Conservation (phyloP, 2,888 invertebrate species). For the Pimpla rufipes region DNA sequence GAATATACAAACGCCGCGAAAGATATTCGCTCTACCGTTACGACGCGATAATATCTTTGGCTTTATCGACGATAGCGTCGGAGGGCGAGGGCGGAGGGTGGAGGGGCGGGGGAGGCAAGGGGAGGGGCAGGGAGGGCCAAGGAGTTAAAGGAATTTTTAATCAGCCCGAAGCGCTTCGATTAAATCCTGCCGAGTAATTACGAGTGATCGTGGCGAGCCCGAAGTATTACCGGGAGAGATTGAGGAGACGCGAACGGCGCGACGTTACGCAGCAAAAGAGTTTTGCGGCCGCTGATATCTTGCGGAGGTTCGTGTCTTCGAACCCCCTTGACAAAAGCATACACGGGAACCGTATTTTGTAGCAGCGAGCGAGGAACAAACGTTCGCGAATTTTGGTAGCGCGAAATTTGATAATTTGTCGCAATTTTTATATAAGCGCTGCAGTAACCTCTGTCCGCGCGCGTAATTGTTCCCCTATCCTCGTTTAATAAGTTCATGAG, state of each 20-base stretch:
- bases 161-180: slow-evolving; percentile 79
- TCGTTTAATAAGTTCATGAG: no score
- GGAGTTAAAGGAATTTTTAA: slow-evolving; percentile 80
- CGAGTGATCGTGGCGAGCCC: slow-evolving; percentile 54
- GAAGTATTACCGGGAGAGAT: slow-evolving; percentile 22
- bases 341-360: neutral
- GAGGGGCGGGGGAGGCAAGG: slow-evolving; percentile 44
- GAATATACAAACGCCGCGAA: slow-evolving; percentile 9
- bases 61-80: slow-evolving; percentile 57
- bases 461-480: no score
- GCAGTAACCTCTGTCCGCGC: no score
- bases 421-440: no score
- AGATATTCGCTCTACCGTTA: slow-evolving; percentile 72
- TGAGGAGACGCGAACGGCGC: slow-evolving; percentile 40
- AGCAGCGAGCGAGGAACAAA: neutral
- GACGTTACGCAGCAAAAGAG: slow-evolving; percentile 63
- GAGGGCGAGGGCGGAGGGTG: neutral
- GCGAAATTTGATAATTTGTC: no score
- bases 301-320: slow-evolving; percentile 10
- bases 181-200: slow-evolving; percentile 84
- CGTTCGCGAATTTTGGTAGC: no score
- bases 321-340: slow-evolving; percentile 50
- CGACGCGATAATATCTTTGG: slow-evolving; percentile 73
- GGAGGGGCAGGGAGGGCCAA: slow-evolving; percentile 63
- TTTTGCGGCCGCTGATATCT: neutral